phyloP scores from a whole-genome alignment of 1,140 invertebrate species.

The Galleria mellonella region DNA sequence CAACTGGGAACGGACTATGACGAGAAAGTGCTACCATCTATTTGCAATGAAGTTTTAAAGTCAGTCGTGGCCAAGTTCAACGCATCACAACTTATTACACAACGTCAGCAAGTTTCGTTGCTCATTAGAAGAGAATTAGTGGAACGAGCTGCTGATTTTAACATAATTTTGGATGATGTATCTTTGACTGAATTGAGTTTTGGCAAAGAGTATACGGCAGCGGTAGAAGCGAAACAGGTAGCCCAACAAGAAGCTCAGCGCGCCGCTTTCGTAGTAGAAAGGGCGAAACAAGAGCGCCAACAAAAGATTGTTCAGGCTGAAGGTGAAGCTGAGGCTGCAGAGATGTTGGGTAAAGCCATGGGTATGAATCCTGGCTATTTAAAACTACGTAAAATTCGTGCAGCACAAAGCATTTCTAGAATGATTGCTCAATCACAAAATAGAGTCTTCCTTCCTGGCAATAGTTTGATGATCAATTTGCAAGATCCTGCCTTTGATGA shows the following conservation, averaged over 20 bases:
- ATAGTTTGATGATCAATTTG: constrained; percentile 97
- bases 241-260: constrained; percentile 99
- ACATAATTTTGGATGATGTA: constrained; percentile 99
- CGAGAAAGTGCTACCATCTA: constrained; percentile 96
- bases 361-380: constrained; percentile 97
- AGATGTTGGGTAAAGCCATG: constrained; percentile 97
- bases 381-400: constrained; percentile 97
- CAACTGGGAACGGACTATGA: constrained; percentile 92
- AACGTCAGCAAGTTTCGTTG: constrained; percentile 96
- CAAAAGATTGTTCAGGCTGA: constrained; percentile 99
- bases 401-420: constrained; percentile 97
- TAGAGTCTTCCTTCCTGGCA: constrained; percentile 93
- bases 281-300: constrained; percentile 97
- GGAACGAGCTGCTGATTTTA: constrained; percentile 98
- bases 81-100: constrained; percentile 98
- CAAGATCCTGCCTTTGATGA: constrained; percentile 95
- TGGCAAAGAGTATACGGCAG: constrained; percentile 99
- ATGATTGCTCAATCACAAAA: constrained; percentile 98
- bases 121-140: constrained; percentile 95
- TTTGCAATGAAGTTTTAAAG: constrained; percentile 99
- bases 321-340: constrained; percentile 99
- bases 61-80: constrained; percentile 99
- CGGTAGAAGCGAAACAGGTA: constrained; percentile 99
- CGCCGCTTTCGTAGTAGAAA: constrained; percentile 98
- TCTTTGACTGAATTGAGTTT: constrained; percentile 99